Base-by-base conservation (phyloP, 2,888 invertebrate species). In the Ischnura elegans region DNA sequence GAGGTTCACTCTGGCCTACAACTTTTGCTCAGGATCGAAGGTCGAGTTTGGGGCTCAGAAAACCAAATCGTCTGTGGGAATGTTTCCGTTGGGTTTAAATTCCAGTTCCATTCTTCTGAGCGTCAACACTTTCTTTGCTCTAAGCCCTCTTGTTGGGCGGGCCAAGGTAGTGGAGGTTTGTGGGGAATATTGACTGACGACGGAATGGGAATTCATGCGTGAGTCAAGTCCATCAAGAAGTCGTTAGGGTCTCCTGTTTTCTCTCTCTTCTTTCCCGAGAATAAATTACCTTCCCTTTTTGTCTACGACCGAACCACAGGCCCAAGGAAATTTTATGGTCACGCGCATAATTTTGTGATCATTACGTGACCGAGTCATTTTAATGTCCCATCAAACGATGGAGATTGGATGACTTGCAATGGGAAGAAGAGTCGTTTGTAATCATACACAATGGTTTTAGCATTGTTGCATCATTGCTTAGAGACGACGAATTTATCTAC, bases 191-290 rank as follows among this genome's bases (percentile, higher is more conserved):
- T 76, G 76, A 76, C 76, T 36, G 29, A 76, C 29, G 8, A 36
- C 10, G 36, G 76, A 76, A 13, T 36, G 76, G 36, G 76, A 36
- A 36, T 29, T 10, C 2, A 36, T 76, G 76, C 76, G 76, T 76
- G 76, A 76, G 76, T 36, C 13, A 76, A 36, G 76, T 76, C 76
- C 76, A 76, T 76, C 76, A 76, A 36, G 76, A 76, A 76, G 76
- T 76, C 76, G 76, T 76, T 76, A 76, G 25, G 76, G 13, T 2
- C n/a, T n/a, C n/a, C n/a, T n/a, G n/a, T n/a, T n/a, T n/a, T 76
- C 36, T 36, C 36, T 76, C 36, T 66, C 8, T 76, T 25, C 13
- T 76, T 4, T 21, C n/a, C 25, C 61, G 61, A n/a, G 76, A 36
- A 76, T 6, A 25, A 76, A 76, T 61, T 76, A 76, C n/a, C 25